A percentile compares a stretch with the other conserved stretches of the same genome.
Evolutionary conservation across 2,113 vertebrate species (phyloP).

Genomic region (Lampris incognitus): DNA sequence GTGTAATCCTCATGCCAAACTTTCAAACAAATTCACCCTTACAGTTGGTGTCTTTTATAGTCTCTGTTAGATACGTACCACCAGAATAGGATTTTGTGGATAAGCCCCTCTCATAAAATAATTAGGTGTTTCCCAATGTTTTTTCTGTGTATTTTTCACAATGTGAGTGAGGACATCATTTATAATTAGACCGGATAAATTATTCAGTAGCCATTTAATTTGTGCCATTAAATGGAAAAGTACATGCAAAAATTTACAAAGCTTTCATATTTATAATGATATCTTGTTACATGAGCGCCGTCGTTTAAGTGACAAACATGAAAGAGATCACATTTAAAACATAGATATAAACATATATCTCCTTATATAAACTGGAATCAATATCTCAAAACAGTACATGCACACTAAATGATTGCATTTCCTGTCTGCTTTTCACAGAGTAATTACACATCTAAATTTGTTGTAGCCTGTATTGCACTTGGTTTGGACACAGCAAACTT

Average conservation of each 20-base stretch:
- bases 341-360: neutral
- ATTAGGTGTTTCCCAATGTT: too few relatives aligned
- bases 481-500: too few relatives aligned
- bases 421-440: neutral
- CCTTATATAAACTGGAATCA: neutral
- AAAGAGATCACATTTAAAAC: neutral
- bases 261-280: neutral
- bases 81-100: too few relatives aligned
- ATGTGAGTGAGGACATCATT: too few relatives aligned
- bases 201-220: slow-evolving; percentile 4
- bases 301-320: neutral
- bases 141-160: too few relatives aligned
- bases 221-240: neutral
- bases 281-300: neutral
- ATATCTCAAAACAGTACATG: slow-evolving; percentile 1
- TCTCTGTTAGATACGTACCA: too few relatives aligned
- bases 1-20: too few relatives aligned
- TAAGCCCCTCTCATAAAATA: too few relatives aligned
- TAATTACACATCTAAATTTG: neutral
- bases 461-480: too few relatives aligned
- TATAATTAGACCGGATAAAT: neutral
- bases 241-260: neutral
- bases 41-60: too few relatives aligned
- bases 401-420: neutral
- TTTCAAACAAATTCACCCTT: too few relatives aligned